Conservation (phyloP, 2,113 vertebrate species). For the Nothobranchius kuhntae region DNA sequence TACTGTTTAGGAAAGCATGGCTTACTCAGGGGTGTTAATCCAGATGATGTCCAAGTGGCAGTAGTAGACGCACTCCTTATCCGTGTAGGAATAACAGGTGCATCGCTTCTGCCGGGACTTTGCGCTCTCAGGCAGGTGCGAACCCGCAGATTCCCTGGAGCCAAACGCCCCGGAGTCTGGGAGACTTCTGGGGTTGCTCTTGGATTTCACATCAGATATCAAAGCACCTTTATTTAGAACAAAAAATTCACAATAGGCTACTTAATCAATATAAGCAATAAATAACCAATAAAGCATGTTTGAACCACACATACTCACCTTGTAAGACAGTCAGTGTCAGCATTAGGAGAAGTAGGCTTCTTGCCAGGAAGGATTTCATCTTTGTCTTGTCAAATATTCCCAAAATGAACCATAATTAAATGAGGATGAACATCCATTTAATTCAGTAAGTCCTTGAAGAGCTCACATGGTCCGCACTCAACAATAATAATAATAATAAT, state of each 20-base stretch:
- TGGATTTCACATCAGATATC: slow-evolving; percentile 32
- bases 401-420: slow-evolving; percentile 37
- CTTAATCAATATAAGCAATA: not conserved
- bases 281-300: too few species aligned
- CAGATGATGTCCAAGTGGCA: slow-evolving; percentile 97
- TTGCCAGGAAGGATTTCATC: slow-evolving; percentile 31
- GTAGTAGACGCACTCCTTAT: slow-evolving; percentile 97
- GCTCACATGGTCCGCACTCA: slow-evolving; percentile 24
- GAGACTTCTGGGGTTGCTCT: slow-evolving; percentile 27
- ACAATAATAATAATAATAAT: not conserved
- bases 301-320: slow-evolving; percentile 43
- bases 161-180: slow-evolving; percentile 18
- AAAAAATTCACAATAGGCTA: not conserved
- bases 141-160: slow-evolving; percentile 9
- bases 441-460: slow-evolving; percentile 31
- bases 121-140: slow-evolving; percentile 25
- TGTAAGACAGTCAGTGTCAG: slow-evolving; percentile 57
- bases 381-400: slow-evolving; percentile 58
- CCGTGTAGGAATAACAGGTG: slow-evolving; percentile 91
- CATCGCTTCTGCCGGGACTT: slow-evolving; percentile 86
- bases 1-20: slow-evolving; percentile 9
- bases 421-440: slow-evolving; percentile 42
- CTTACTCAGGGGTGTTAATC: slow-evolving; percentile 98
- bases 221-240: slow-evolving; percentile 46
- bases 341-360: slow-evolving; percentile 51